These are phyloP conservation scores for Climacteris rufus DNA, from an alignment of 2,113 vertebrate genomes.

Conservation along the genomic window DNA sequence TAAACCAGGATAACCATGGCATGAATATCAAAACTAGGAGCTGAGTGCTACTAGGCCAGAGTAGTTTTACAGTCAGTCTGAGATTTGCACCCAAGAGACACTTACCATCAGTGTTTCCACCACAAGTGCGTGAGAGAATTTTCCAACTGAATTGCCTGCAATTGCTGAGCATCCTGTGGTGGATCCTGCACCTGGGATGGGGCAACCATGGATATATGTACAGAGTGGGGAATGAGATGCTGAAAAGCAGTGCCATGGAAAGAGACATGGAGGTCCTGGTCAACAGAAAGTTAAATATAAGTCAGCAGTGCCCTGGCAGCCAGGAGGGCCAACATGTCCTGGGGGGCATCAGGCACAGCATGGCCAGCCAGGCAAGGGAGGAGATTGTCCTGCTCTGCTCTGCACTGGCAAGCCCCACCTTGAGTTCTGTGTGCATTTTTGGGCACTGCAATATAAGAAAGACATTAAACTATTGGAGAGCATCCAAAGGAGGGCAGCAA, in stretches of 20 bases:
- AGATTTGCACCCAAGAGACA: accelerated
- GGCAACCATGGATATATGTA: accelerated
- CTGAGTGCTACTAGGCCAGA: neutral
- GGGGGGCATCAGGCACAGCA: neutral
- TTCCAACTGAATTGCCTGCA: neutral
- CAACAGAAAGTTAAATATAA: accelerated
- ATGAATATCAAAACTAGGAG: neutral
- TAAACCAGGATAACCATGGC: neutral
- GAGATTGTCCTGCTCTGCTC: accelerated
- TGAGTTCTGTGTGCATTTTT: accelerated
- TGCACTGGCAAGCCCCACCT: accelerated
- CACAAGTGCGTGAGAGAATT: accelerated
- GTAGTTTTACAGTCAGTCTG: neutral
- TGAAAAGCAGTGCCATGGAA: neutral
- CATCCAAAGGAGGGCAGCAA: accelerated
- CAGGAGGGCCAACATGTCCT: accelerated
- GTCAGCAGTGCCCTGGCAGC: neutral
- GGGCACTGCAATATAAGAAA: neutral
- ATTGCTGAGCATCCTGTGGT: neutral
- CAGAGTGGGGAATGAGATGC: neutral
- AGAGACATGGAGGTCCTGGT: neutral
- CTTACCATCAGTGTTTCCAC: neutral
- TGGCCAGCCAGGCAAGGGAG: accelerated
- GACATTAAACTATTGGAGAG: neutral
- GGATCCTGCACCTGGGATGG: neutral